Evolutionary conservation across 1,140 invertebrate species (phyloP), one percentile per base, ranked within the genome.

Genomic region (Caenorhabditis inopinata): DNA sequence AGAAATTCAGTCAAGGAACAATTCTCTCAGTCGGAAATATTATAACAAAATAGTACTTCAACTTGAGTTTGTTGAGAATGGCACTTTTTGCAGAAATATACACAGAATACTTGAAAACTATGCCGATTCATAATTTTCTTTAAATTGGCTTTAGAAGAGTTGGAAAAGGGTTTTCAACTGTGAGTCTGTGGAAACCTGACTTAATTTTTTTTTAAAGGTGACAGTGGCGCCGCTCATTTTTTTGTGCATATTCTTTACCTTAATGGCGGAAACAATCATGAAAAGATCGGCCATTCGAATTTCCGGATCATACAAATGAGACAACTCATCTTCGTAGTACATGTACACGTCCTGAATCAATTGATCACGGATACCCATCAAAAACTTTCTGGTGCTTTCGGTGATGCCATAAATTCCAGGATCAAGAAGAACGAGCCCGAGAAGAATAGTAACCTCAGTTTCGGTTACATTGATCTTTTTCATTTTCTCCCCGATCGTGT

Each of bases 321-420:
- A 14, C 45, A 83, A 74, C 35, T 77, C 76, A 29, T 76, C 73
- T 62, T 79, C 76, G 47, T 83, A 83, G 58, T 83, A 83, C 32
- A 84, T 83, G 38, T 68, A 79, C 1, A 83, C 14, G 35, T 83
- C 82, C 14, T 51, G 51, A 62, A 83, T 68, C 53, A 83, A 46
- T 42, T 83, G 76, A 49, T 83, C 82, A 21, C 82, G 49, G 18
- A 83, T 46, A 27, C 46, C 47, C 38, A 49, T 68, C 35, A 83
- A 23, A 12, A 76, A 47, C 4, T 29, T 73, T 62, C 79, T 32
- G 16, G 82, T 48, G 7, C n/a, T 25, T 25, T 77, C 51, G 1
- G 38, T 21, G 7, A 42, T 58, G 23, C 35, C 51, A 74, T 27
- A 62, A 6, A 78, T 81, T 49, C 82, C 76, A 2, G 82, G 80